Evolutionary conservation across 1,140 invertebrate species (phyloP).

Genomic region (Notospermus geniculatus): DNA sequence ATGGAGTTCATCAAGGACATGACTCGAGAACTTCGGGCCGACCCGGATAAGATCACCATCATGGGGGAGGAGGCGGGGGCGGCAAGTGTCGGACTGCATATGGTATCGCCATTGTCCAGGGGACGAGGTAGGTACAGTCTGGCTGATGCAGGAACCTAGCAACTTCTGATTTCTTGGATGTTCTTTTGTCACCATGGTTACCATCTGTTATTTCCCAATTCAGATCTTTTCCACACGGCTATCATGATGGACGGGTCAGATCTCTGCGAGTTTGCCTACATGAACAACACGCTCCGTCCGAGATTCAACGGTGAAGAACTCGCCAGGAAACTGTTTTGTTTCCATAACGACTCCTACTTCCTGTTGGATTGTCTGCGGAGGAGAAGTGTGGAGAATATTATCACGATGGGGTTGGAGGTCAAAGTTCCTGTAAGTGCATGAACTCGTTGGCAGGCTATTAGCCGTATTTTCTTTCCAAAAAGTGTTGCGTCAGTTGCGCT

Average conservation of each 20-base stretch:
- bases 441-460: conserved; percentile 84
- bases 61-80: conserved; percentile 93
- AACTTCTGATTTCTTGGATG: too few relatives aligned
- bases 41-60: conserved; percentile 81
- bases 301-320: conserved; percentile 51
- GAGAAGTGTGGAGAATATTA: conserved; percentile 21
- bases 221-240: conserved; percentile 6
- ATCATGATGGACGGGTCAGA: conserved; percentile 73
- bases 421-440: conserved; percentile 63
- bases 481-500: too few relatives aligned
- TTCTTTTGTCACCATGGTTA: too few relatives aligned
- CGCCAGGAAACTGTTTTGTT: conserved; percentile 77
- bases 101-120: conserved; percentile 45
- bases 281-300: conserved; percentile 60
- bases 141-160: too few relatives aligned
- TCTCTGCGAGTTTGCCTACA: conserved; percentile 85
- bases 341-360: conserved; percentile 57
- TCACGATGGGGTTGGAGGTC: conserved; percentile 21
- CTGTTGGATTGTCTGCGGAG: conserved; percentile 19
- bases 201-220: conserved; percentile 37
- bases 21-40: conserved; percentile 85
- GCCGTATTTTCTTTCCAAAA: too few relatives aligned
- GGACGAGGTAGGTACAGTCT: conserved; percentile 71
- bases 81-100: conserved; percentile 50
- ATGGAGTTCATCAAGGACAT: conserved; percentile 90